Evolutionary conservation across 2,797 vertebrate species (phyloP).

Genomic region (Dermochelys coriacea): DNA sequence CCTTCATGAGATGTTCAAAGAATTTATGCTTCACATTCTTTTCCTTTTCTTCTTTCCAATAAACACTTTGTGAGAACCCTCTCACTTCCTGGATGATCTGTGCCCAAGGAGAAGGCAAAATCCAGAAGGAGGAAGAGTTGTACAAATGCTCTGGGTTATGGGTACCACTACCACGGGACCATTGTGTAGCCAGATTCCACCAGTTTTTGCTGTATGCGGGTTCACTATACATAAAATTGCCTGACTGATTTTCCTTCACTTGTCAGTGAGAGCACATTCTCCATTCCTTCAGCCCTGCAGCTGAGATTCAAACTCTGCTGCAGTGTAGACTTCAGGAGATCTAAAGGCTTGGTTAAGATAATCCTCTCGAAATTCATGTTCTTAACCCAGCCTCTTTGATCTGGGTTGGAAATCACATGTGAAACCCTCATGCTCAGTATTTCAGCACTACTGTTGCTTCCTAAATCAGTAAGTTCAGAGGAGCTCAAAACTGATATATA

Average conservation of each 20-base stretch:
- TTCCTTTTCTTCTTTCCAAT: neutral
- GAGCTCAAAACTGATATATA: no score
- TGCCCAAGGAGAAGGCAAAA: neutral
- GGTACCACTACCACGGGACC: no score
- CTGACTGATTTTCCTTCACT: accelerated
- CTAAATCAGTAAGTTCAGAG: no score
- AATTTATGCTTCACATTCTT: neutral
- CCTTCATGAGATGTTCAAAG: neutral
- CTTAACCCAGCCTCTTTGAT: no score
- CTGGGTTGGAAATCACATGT: neutral
- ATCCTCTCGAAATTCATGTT: neutral
- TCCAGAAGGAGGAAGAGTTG: neutral
- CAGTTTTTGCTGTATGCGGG: neutral
- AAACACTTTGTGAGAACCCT: neutral
- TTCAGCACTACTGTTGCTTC: neutral
- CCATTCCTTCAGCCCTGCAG: neutral
- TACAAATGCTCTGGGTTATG: accelerated
- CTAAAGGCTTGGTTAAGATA: neutral
- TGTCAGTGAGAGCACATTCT: neutral
- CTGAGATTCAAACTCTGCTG: neutral
- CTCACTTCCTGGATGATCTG: neutral
- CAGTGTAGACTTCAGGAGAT: neutral
- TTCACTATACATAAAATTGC: neutral
- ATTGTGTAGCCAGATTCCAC: accelerated
- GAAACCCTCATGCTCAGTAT: neutral